A percentile compares a stretch with the other conserved stretches of the same genome.
phyloP scores from a whole-genome alignment of 64 coral and sea anemone species.

The Pachyseris speciosa region DNA sequence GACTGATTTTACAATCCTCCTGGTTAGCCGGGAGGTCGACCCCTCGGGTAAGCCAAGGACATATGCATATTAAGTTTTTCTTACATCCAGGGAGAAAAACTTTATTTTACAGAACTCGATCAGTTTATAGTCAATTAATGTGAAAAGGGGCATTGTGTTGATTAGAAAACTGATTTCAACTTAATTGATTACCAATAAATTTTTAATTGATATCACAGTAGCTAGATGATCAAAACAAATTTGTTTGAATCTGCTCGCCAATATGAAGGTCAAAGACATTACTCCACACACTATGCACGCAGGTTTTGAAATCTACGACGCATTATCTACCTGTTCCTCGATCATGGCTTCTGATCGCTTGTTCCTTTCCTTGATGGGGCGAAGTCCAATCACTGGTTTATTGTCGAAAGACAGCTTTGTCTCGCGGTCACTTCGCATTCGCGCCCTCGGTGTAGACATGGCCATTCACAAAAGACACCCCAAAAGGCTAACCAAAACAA shows the following conservation, averaged over 20 bases:
- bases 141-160: too few species aligned
- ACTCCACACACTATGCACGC: neutral
- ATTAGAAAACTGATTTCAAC: too few species aligned
- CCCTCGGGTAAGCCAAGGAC: too few species aligned
- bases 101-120: too few species aligned
- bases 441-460: constrained; percentile 30
- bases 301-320: neutral
- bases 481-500: neutral
- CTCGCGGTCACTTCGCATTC: neutral
- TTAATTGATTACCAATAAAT: neutral
- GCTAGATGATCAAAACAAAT: neutral
- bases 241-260: neutral
- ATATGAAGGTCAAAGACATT: neutral
- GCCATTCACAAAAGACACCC: neutral
- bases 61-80: too few species aligned
- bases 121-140: too few species aligned
- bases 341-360: constrained; percentile 85
- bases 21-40: too few species aligned
- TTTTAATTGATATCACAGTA: neutral
- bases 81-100: too few species aligned
- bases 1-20: too few species aligned
- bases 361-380: constrained; percentile 11
- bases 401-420: neutral
- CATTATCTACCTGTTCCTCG: constrained; percentile 76
- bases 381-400: constrained; percentile 17